Conservation (phyloP, 2,888 invertebrate species). For the Chaitophorus viminalis region DNA sequence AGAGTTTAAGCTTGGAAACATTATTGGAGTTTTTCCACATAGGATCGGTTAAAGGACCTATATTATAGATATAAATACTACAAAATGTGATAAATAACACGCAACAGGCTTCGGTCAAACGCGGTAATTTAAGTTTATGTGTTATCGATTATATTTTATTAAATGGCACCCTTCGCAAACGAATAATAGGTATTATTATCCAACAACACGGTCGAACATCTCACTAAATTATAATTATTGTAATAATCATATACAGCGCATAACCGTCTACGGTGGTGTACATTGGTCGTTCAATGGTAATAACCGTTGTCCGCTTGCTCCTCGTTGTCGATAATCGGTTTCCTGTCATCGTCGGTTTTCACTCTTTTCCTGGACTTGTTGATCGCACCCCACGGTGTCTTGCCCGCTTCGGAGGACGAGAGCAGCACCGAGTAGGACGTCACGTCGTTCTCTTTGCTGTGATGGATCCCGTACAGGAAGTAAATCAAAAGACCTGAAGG, state of each 20-base stretch:
- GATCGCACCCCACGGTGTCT: constrained; percentile 73
- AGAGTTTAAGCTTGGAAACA: neutral
- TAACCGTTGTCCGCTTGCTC: constrained; percentile 63
- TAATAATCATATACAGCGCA: neutral
- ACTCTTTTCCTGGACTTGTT: constrained; percentile 57
- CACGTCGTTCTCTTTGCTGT: constrained; percentile 81
- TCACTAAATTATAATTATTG: constrained; percentile 21
- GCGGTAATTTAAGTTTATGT: neutral
- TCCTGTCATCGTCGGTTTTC: constrained; percentile 64
- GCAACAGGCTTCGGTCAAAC: neutral
- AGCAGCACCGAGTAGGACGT: constrained; percentile 75
- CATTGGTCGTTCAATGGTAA: constrained; percentile 35
- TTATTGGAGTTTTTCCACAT: neutral
- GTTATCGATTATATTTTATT: neutral
- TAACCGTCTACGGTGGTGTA: neutral
- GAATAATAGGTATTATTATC: constrained; percentile 1
- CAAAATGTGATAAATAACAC: neutral
- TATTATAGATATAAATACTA: neutral
- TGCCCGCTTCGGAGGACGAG: constrained; percentile 74
- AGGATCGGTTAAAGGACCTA: neutral
- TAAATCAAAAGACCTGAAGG: constrained; percentile 79
- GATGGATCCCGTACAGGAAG: constrained; percentile 85
- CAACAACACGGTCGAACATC: constrained; percentile 2
- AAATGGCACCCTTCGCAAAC: constrained; percentile 32
- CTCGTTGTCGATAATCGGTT: constrained; percentile 65